phyloP scores from a whole-genome alignment of 2,113 vertebrate species.

The Rhinogobius similis region DNA sequence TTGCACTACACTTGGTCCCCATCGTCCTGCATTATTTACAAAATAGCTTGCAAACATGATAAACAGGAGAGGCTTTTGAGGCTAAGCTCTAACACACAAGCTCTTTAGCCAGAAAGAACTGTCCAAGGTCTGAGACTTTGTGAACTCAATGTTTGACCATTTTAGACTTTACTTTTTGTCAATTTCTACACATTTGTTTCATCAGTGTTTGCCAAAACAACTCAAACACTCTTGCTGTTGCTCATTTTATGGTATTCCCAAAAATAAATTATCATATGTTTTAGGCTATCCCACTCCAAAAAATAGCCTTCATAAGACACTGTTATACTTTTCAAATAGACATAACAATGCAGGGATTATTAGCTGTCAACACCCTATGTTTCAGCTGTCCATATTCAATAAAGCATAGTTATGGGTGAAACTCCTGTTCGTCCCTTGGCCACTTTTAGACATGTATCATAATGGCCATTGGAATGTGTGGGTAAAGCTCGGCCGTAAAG shows the following conservation, averaged over 20 bases:
- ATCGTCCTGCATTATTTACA: slow-evolving; percentile 65
- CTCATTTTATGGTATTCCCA: too few relatives aligned
- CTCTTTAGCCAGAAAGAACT: slow-evolving; percentile 22
- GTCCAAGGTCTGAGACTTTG: not conserved
- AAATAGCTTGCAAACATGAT: slow-evolving; percentile 60
- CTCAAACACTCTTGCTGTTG: too few relatives aligned
- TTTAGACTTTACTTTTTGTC: too few relatives aligned
- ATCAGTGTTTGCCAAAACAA: too few relatives aligned
- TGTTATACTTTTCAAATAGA: not conserved
- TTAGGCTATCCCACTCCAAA: too few relatives aligned
- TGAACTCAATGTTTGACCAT: not conserved
- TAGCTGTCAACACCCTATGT: not conserved
- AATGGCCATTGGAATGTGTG: slow-evolving; percentile 74
- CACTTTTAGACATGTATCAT: slow-evolving; percentile 58
- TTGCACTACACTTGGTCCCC: slow-evolving; percentile 14
- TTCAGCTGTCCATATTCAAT: not conserved
- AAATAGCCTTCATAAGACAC: too few relatives aligned
- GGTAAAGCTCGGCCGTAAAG: slow-evolving; percentile 64
- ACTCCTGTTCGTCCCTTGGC: slow-evolving; percentile 17
- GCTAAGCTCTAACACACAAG: slow-evolving; percentile 28
- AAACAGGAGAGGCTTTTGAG: slow-evolving; percentile 57
- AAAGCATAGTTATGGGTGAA: slow-evolving; percentile 23
- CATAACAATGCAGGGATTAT: not conserved
- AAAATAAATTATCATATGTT: too few relatives aligned
- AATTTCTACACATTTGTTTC: too few relatives aligned